Base-by-base conservation (phyloP, 1,140 invertebrate species). In the Drosophila bifasciata region DNA sequence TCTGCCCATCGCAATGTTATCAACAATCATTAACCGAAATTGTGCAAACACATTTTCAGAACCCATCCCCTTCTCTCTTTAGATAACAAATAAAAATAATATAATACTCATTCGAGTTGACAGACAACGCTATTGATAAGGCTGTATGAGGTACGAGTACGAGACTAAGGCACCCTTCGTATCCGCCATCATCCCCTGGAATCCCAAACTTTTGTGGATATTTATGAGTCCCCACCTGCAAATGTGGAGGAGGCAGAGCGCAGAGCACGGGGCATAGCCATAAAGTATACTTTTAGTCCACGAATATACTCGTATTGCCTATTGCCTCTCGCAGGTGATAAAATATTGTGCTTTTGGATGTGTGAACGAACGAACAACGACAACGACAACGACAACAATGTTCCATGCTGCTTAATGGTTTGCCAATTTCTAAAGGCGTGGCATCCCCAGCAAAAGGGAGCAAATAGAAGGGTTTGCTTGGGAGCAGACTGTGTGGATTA, bases 71-170 rank as follows among this genome's bases (percentile, higher is more conserved):
- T 52, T 46, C 59, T 48, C 43, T 21, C 17, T 7, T 8, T 13
- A 74, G 81, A 85, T 85, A 85, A 86, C 73, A 61, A 76, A 59
- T 45, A 52, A 64, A 52, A 74, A 58, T 58, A 74, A 67, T 48
- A 72, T 74, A 66, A 75, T 75, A 58, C 72, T 67, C 39, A 67
- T 53, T 55, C 41, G 67, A 67, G 55, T 75, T 75, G 71, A 75
- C 55, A 67, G 72, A 75, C 72, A 75, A 59, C 39, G 53, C 62
- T 49, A 75, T 73, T 63, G 76, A 84, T 84, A 84, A 83, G 70
- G 68, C 69, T 39, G 50, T 19, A n/a, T n/a, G n/a, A n/a, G n/a
- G n/a, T n/a, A n/a, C n/a, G n/a, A n/a, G n/a, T n/a, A 44, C 46
- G 52, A 40, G 19, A 8, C 25, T 0, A 3, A 21, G 19, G 19